Evolutionary conservation across 2,888 invertebrate genomes (phyloP), one percentile per base, ranked within the genome.

Genomic region (Toxonevra muliebris): DNA sequence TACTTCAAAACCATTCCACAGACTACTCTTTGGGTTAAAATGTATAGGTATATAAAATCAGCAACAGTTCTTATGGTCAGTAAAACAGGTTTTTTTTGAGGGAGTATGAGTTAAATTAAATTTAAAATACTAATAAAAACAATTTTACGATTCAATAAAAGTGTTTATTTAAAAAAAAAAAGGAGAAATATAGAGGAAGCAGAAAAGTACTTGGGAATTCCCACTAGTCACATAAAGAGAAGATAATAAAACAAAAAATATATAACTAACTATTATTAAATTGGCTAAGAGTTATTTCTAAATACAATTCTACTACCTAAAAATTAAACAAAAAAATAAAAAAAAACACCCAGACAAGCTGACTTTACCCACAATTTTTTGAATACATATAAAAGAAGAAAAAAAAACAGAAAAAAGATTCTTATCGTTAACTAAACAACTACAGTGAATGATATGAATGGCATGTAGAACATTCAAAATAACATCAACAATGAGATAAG

Each of bases 81-180:
- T 30, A 30, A 30, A 30, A 7, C 7, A 2, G 30, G 7, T 30
- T 30, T 30, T 30, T 30, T 30, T 30, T 30, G 11, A 15, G 48
- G 11, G 48, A 48, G 48, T 48, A 48, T 10, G 48, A 10, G 48
- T 11, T 7, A 48, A 48, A 48, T 48, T 48, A 48, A 48, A 48
- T 48, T 48, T 48, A 48, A 48, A 48, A 13, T 48, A 12, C 13
- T 48, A 48, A 48, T 48, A 48, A 48, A 48, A 48, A 48, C 8
- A 48, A 48, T 48, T 48, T 48, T 48, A 48, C 48, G 48, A 48
- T 48, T 48, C 48, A 48, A 48, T 48, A 48, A 48, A 48, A 48
- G 15, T n/a, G 13, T 48, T 7, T 48, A 11, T 13, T 15, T 11
- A 5, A 7, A 48, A 10, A 13, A 45, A 10, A n/a, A 10, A 15